Evolutionary conservation across 2,888 invertebrate species (phyloP).

Genomic region (Rambutsinella grinnellia): DNA sequence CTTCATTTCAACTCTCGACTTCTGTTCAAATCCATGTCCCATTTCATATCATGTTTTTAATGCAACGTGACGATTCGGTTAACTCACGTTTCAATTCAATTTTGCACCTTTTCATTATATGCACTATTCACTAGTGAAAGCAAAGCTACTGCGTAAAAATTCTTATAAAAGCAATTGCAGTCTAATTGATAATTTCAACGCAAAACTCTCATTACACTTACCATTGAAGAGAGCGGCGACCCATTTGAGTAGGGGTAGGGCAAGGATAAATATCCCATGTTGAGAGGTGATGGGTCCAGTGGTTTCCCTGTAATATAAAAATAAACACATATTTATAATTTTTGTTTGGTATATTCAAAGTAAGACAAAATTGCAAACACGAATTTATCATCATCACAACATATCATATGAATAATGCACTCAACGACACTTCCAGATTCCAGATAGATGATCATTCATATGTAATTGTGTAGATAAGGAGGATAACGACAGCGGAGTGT

Average conservation of each 20-base stretch:
- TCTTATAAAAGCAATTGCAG: conserved; percentile 22
- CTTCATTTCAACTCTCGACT: not conserved
- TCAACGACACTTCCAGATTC: conserved; percentile 55
- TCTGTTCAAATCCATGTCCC: not conserved
- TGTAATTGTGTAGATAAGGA: conserved; percentile 56
- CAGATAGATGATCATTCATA: conserved; percentile 53
- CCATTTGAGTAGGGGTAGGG: conserved; percentile 66
- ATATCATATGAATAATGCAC: conserved; percentile 55
- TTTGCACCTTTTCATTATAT: not conserved
- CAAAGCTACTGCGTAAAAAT: conserved; percentile 17
- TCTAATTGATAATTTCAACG: conserved; percentile 18
- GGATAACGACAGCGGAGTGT: conserved; percentile 59
- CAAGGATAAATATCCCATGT: conserved; percentile 64
- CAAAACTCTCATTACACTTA: conserved; percentile 42
- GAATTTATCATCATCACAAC: not conserved
- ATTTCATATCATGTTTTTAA: not conserved
- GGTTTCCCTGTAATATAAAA: conserved; percentile 62
- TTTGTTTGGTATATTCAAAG: too few species aligned
- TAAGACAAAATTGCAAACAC: conserved; percentile 47
- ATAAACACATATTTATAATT: conserved; percentile 16
- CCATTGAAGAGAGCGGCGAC: conserved; percentile 66
- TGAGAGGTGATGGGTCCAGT: conserved; percentile 66
- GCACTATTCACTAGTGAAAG: not conserved
- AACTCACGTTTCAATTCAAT: not conserved
- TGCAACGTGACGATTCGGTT: not conserved